Evolutionary conservation across 1,140 invertebrate species (phyloP).

Genomic region (Scaptodrosophila lebanonensis): DNA sequence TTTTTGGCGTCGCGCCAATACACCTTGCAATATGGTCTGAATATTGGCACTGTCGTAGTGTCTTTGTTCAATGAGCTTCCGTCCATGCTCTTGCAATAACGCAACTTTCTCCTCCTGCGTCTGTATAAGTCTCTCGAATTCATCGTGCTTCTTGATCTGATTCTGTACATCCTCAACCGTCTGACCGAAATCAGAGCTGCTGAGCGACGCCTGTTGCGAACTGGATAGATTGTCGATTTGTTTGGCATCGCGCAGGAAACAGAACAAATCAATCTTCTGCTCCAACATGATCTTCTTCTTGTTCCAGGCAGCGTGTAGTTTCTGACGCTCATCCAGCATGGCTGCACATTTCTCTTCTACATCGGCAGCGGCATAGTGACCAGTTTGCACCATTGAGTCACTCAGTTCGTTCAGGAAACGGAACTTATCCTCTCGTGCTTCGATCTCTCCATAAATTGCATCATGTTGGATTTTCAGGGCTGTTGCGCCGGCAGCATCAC

Average conservation of each 20-base stretch:
- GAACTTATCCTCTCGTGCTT: slow-evolving; percentile 94
- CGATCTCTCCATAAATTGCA: slow-evolving; percentile 94
- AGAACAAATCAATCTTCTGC: slow-evolving; percentile 95
- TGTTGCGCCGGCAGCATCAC: slow-evolving; percentile 92
- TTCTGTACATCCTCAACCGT: slow-evolving; percentile 91
- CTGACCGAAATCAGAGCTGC: slow-evolving; percentile 80
- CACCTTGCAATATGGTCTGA: slow-evolving; percentile 83
- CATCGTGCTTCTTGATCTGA: slow-evolving; percentile 93
- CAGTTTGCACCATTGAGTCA: slow-evolving; percentile 88
- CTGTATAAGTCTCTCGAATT: slow-evolving; percentile 90
- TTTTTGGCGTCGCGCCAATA: slow-evolving; percentile 84
- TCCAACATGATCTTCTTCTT: slow-evolving; percentile 93
- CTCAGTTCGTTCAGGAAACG: slow-evolving; percentile 87
- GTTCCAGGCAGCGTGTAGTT: slow-evolving; percentile 91
- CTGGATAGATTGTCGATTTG: slow-evolving; percentile 93
- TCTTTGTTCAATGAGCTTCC: slow-evolving; percentile 91
- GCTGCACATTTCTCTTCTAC: slow-evolving; percentile 88
- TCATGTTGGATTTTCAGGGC: slow-evolving; percentile 93
- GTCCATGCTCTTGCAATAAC: slow-evolving; percentile 90
- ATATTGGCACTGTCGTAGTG: slow-evolving; percentile 97
- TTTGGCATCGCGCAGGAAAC: slow-evolving; percentile 96
- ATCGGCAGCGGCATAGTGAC: slow-evolving; percentile 89
- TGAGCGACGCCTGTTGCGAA: slow-evolving; percentile 89
- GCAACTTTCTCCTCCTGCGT: slow-evolving; percentile 91
- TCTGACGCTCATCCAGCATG: slow-evolving; percentile 87